Percentiles rank a stretch among this genome's conserved stretches.
These are phyloP conservation scores for Heliocidaris tuberculata DNA, from an alignment of 35 echinoderm and acorn worm species.

Conservation along the genomic window DNA sequence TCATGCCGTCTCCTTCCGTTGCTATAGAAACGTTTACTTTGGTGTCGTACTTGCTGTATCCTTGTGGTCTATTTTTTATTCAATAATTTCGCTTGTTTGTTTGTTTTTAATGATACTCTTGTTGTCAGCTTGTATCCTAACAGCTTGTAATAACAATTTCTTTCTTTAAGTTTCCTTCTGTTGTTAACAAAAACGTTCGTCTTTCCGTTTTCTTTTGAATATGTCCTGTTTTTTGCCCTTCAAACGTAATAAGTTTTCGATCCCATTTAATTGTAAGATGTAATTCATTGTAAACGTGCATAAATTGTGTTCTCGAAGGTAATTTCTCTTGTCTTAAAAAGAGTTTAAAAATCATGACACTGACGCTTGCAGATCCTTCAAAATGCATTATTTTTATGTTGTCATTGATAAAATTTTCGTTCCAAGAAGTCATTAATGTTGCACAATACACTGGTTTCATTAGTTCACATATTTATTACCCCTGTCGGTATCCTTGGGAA, in stretches of 20 bases:
- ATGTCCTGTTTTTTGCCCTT: not conserved
- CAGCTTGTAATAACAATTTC: not conserved
- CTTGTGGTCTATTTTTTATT: not conserved
- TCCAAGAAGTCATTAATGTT: no score
- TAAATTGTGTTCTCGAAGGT: no score
- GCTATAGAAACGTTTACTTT: not conserved
- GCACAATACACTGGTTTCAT: no score
- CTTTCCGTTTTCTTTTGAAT: not conserved
- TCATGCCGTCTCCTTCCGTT: not conserved
- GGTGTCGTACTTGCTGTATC: not conserved
- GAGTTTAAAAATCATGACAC: no score
- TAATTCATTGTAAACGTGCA: no score
- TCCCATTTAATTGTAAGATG: not conserved
- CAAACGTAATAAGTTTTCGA: not conserved
- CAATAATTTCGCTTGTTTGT: not conserved
- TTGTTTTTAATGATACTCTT: not conserved
- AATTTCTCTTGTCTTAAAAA: no score
- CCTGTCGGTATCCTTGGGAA: no score
- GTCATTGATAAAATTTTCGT: no score
- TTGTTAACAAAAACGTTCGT: not conserved
- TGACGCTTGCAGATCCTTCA: no score
- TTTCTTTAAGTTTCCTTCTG: not conserved
- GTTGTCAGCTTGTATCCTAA: not conserved
- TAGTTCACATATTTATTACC: no score
- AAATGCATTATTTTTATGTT: no score